Evolutionary conservation across 2,113 vertebrate species (phyloP).

Genomic region (Cololabis saira): DNA sequence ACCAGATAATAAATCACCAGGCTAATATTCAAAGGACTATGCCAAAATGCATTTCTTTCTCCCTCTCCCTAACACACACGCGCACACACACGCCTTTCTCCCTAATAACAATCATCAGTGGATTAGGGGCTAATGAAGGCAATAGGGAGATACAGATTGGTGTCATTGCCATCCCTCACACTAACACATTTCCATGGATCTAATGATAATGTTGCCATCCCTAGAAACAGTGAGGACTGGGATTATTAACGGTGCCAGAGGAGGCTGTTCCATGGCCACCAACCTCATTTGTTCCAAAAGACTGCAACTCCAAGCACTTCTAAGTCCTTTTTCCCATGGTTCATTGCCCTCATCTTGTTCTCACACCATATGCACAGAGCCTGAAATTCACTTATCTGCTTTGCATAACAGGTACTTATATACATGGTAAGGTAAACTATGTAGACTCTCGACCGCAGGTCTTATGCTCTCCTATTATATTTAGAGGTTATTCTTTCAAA

Average conservation of each 20-base stretch:
- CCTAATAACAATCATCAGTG: conserved; percentile 72
- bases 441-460: too few species aligned
- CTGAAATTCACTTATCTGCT: too few species aligned
- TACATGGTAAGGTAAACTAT: too few species aligned
- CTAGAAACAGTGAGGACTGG: conserved; percentile 40
- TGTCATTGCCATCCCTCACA: conserved; percentile 53
- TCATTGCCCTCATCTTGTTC: conserved; percentile 9
- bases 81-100: conserved; percentile 37
- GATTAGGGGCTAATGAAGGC: conserved; percentile 75
- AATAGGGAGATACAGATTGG: conserved; percentile 49
- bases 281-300: conserved; percentile 4
- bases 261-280: conserved; percentile 21
- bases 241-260: conserved; percentile 38
- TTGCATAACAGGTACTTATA: too few species aligned
- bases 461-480: too few species aligned
- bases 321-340: conserved; percentile 14
- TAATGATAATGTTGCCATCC: conserved; percentile 64
- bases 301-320: neutral
- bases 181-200: conserved; percentile 58
- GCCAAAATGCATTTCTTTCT: conserved; percentile 55
- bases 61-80: conserved; percentile 22
- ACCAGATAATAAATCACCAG: conserved; percentile 68
- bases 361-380: neutral
- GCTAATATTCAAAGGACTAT: conserved; percentile 58
- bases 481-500: too few species aligned